Evolutionary conservation across 2,113 vertebrate species (phyloP).

Genomic region (Euleptes europaea): DNA sequence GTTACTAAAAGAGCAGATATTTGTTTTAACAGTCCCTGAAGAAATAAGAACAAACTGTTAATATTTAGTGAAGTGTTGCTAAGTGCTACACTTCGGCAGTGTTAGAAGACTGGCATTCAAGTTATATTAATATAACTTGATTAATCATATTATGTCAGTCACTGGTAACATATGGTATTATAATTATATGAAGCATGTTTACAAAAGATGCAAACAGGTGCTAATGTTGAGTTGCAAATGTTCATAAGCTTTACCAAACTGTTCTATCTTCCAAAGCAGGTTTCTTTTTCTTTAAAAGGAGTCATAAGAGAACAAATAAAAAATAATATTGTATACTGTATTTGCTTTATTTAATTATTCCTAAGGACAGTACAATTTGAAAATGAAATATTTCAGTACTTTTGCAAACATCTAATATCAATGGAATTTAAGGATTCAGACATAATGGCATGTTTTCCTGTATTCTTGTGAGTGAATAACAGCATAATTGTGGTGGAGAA

Average conservation of each 20-base stretch:
- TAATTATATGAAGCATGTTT: slow-evolving; percentile 54
- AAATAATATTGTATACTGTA: not conserved
- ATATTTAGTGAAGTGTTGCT: slow-evolving; percentile 15
- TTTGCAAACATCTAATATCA: not conserved
- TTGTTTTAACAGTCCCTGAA: not conserved
- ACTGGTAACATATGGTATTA: slow-evolving; percentile 38
- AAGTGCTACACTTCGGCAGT: not conserved
- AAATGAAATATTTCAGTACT: not conserved
- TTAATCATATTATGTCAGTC: slow-evolving; percentile 49
- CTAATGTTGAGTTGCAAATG: slow-evolving; percentile 33
- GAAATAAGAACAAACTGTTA: slow-evolving; percentile 2
- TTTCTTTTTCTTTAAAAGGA: not conserved
- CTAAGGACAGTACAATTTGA: not conserved
- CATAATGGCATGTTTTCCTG: not conserved
- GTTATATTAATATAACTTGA: too few species aligned
- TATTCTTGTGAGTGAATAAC: too few species aligned
- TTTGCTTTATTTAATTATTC: not conserved
- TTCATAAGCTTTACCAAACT: slow-evolving; percentile 37
- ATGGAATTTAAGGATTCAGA: not conserved
- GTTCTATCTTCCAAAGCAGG: slow-evolving; percentile 10
- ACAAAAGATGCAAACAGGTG: slow-evolving; percentile 47
- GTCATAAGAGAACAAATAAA: not conserved
- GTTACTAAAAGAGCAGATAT: not conserved
- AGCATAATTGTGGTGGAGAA: too few species aligned
- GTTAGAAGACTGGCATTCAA: not conserved